Conservation (phyloP, 2,888 invertebrate genomes). For the Gibbula magus region DNA sequence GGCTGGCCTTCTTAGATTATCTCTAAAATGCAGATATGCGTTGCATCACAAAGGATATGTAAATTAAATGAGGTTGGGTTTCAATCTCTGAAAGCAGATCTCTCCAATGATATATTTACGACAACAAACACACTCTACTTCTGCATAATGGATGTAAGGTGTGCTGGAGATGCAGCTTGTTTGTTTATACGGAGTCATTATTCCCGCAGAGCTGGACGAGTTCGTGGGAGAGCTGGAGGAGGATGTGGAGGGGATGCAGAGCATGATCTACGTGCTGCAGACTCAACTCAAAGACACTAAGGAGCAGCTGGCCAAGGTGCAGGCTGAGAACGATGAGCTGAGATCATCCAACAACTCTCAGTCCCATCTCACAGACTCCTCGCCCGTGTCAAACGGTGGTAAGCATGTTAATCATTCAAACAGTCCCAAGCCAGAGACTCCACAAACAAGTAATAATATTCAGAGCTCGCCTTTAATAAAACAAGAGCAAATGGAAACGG, state of each 20-base stretch:
- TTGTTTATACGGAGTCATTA: no score
- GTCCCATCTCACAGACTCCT: neutral
- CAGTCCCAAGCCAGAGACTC: constrained; percentile 8
- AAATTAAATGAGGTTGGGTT: no score
- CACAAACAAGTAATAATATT: neutral
- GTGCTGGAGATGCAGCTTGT: no score
- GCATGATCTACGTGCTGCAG: constrained; percentile 94
- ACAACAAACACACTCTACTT: no score
- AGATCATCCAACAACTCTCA: constrained; percentile 36
- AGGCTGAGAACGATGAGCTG: constrained; percentile 77
- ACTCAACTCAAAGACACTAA: constrained; percentile 91
- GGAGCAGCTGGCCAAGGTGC: constrained; percentile 81
- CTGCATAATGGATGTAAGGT: no score
- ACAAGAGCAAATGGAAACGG: neutral
- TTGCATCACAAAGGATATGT: no score
- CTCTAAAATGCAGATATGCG: no score
- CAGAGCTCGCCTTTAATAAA: neutral
- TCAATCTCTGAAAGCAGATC: no score
- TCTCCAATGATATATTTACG: no score
- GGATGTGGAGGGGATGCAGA: constrained; percentile 98
- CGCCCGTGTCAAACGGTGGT: neutral
- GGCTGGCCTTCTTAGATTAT: no score
- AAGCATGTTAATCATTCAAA: constrained; percentile 16
- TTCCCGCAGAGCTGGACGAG: constrained; percentile 89
- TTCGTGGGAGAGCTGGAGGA: constrained; percentile 96